These are phyloP conservation scores for Ambastaia sidthimunki DNA, from an alignment of 2,797 vertebrate species.

Conservation along the genomic window DNA sequence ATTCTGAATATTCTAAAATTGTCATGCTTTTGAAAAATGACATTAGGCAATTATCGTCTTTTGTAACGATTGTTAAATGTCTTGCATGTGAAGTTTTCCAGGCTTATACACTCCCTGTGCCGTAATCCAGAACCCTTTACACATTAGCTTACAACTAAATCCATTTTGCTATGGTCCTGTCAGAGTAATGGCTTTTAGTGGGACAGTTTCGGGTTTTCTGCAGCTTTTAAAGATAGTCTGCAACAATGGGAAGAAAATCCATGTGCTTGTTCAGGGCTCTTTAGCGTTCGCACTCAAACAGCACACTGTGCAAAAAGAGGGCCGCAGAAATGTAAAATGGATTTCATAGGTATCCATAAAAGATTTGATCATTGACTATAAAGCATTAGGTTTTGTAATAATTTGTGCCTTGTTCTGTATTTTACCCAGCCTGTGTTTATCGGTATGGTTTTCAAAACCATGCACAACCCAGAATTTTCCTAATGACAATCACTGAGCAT, in stretches of 20 bases:
- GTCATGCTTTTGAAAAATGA: not conserved
- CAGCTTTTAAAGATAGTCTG: slow-evolving; percentile 65
- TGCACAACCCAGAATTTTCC: slow-evolving; percentile 9
- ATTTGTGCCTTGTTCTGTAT: slow-evolving; percentile 16
- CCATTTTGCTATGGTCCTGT: slow-evolving; percentile 65
- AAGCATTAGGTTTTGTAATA: slow-evolving; percentile 34
- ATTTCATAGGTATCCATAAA: slow-evolving; percentile 38
- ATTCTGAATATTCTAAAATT: not conserved
- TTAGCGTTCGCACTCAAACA: slow-evolving; percentile 41
- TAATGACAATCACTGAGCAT: slow-evolving; percentile 43
- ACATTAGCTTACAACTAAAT: slow-evolving; percentile 68
- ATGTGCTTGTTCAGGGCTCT: slow-evolving; percentile 34
- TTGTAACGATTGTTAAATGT: not conserved
- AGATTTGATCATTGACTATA: slow-evolving; percentile 18
- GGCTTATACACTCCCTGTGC: slow-evolving; percentile 43
- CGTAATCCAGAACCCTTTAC: slow-evolving; percentile 46
- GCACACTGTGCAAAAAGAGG: slow-evolving; percentile 6
- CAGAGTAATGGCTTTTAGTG: slow-evolving; percentile 71
- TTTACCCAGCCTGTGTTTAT: slow-evolving; percentile 12
- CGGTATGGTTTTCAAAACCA: slow-evolving; percentile 6
- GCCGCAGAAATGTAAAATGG: slow-evolving; percentile 27
- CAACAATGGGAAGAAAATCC: slow-evolving; percentile 59
- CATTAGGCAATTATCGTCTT: not conserved
- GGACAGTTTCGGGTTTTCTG: slow-evolving; percentile 68
- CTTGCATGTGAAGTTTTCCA: slow-evolving; percentile 11